Evolutionary conservation across 2,888 invertebrate species (phyloP).

Genomic region (Lutraria lutraria): DNA sequence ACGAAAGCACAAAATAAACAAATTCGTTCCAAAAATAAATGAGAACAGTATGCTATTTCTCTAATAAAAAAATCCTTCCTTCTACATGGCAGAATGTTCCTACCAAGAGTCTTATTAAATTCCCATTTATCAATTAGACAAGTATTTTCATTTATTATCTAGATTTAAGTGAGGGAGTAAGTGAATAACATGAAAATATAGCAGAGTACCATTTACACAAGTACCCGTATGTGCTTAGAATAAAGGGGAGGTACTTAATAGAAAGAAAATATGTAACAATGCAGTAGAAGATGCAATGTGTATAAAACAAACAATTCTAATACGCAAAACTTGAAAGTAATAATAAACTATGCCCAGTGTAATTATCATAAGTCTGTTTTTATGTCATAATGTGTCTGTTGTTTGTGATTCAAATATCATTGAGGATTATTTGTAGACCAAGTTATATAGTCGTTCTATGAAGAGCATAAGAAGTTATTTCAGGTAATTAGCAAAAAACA

Average conservation of each 20-base stretch:
- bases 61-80: not conserved
- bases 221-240: not conserved
- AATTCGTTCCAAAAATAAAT: not conserved
- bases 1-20: not conserved
- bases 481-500: not conserved
- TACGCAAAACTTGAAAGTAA: not conserved
- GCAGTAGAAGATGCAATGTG: not conserved
- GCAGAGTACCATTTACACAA: not conserved
- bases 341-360: not conserved
- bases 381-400: not conserved
- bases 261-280: not conserved
- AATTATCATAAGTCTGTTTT: not conserved
- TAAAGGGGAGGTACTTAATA: not conserved
- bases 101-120: not conserved
- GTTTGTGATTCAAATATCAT: not conserved
- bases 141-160: not conserved
- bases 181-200: not conserved
- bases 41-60: not conserved
- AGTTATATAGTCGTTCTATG: not conserved
- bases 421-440: not conserved
- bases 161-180: not conserved
- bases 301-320: not conserved
- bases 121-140: not conserved
- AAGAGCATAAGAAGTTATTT: not conserved
- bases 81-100: not conserved